phyloP scores from a whole-genome alignment of 2,888 invertebrate genomes.

The Calliphora vomitoria region DNA sequence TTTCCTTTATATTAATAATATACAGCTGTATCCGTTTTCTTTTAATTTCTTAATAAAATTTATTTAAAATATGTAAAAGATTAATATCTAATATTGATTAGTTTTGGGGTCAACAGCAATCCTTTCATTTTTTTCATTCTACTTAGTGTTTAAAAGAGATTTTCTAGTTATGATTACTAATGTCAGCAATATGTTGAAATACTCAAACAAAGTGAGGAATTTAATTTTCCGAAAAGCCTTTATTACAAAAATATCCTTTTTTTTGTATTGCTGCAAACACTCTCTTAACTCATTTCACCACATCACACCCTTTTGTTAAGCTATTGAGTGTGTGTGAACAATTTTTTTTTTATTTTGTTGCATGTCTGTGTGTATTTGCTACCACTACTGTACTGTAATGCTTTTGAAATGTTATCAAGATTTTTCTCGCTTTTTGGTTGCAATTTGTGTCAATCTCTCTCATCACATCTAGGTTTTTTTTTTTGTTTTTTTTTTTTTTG shows the following conservation, averaged over 20 bases:
- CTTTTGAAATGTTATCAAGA: constrained; percentile 78
- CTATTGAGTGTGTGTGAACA: constrained; percentile 45
- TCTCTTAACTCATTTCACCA: constrained; percentile 25
- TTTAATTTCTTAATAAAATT: constrained; percentile 15
- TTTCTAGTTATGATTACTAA: constrained; percentile 51
- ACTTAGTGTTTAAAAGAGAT: constrained; percentile 40
- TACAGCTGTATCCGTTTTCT: constrained; percentile 61
- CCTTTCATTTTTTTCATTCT: constrained; percentile 48
- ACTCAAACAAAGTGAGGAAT: constrained; percentile 66
- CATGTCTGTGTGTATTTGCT: constrained; percentile 37
- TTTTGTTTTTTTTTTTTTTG: constrained; percentile 53
- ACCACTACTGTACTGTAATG: constrained; percentile 10
- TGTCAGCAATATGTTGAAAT: constrained; percentile 4
- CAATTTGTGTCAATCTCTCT: constrained; percentile 74
- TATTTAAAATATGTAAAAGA: constrained; percentile 26
- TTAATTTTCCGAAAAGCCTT: constrained; percentile 75
- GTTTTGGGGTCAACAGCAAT: constrained; percentile 46
- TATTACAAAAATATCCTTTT: constrained; percentile 42
- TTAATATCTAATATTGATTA: constrained; percentile 6
- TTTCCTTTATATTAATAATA: not conserved
- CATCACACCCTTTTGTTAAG: constrained; percentile 60
- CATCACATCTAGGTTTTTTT: constrained; percentile 59
- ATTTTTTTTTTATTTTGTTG: constrained; percentile 36
- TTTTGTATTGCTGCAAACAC: constrained; percentile 10
- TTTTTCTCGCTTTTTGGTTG: constrained; percentile 78